Conservation (phyloP, 2,113 vertebrate genomes). For the Donacobius atricapilla region DNA sequence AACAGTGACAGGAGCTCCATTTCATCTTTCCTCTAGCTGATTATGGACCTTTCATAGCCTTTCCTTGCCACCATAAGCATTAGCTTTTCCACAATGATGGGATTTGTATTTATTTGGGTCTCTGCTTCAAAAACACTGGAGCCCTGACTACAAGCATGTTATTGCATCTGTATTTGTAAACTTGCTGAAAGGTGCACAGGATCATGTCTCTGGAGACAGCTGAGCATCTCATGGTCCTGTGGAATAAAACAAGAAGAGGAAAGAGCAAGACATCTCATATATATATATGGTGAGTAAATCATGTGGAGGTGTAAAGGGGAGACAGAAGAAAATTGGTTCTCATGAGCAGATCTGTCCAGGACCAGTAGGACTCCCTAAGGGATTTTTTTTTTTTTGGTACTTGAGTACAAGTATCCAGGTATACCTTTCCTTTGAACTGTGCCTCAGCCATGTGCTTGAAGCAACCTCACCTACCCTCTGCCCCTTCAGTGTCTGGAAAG, state of each 20-base stretch:
- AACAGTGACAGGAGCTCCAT: no score
- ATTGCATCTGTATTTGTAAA: neutral
- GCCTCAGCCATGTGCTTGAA: neutral
- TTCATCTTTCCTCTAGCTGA: neutral
- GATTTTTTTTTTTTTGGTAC: neutral
- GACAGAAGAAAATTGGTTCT: neutral
- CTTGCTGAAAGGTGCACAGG: neutral
- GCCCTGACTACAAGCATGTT: neutral
- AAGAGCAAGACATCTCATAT: neutral
- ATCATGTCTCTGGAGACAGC: neutral
- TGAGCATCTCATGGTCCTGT: neutral
- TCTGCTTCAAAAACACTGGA: neutral
- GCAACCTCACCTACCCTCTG: neutral
- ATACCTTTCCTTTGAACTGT: neutral
- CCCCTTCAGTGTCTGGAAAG: neutral
- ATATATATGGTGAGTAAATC: neutral
- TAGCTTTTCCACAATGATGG: neutral
- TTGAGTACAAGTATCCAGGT: neutral
- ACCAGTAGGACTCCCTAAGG: neutral
- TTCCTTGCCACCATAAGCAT: neutral
- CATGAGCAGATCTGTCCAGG: neutral
- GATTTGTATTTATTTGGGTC: neutral
- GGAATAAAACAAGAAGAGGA: neutral
- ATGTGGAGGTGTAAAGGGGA: neutral
- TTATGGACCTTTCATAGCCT: neutral